These are phyloP conservation scores for Dinomys branickii DNA, from an alignment of 2,113 vertebrate genomes.

Conservation along the genomic window DNA sequence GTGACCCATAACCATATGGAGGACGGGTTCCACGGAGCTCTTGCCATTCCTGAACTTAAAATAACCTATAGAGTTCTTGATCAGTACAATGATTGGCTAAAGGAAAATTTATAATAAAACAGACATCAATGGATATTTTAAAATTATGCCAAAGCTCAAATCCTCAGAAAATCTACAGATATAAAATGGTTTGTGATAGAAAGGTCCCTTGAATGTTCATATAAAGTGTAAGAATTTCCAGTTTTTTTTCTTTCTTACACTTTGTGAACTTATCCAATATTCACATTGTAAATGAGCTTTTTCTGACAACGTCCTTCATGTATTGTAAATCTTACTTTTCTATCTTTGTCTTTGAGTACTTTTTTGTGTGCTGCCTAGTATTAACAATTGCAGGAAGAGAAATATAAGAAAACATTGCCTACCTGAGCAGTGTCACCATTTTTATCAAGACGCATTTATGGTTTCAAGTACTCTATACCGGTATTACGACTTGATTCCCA, in stretches of 20 bases:
- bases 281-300: background rate
- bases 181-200: background rate
- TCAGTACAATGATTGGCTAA: slow-evolving; percentile 88
- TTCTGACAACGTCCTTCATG: background rate
- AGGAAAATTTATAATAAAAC: slow-evolving; percentile 87
- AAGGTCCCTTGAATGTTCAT: background rate
- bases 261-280: background rate
- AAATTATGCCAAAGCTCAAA: background rate
- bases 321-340: background rate
- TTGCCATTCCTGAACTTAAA: slow-evolving; percentile 81
- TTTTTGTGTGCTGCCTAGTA: background rate
- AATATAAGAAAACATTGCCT: background rate
- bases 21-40: slow-evolving; percentile 86
- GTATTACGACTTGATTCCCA: background rate
- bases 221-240: background rate
- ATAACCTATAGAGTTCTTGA: slow-evolving; percentile 80
- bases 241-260: background rate
- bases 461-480: background rate
- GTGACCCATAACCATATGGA: slow-evolving; percentile 88
- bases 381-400: background rate
- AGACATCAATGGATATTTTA: slow-evolving; percentile 58
- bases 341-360: background rate
- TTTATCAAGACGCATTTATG: background rate
- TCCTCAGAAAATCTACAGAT: background rate
- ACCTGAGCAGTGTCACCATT: background rate